Base-by-base conservation (phyloP, 2,797 vertebrate species). In the Dipus sagitta region DNA sequence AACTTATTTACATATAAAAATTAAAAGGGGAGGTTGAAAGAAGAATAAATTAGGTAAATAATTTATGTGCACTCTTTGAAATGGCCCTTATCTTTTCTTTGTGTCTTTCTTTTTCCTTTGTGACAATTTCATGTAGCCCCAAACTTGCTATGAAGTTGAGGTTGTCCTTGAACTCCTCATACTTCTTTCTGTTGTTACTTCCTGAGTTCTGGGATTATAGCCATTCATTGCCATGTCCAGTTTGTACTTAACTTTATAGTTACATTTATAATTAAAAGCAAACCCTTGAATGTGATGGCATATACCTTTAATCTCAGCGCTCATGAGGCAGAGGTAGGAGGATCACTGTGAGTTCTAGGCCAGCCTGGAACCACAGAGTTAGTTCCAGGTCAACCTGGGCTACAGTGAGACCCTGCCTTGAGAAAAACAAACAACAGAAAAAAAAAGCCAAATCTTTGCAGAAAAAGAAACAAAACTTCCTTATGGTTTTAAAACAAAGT, bases 261-360 rank as follows among this genome's bases (percentile, higher is more conserved):
- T 68, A 72, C 54, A 47, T 90, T 85, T 94, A 32, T n/a, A 75
- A 78, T 93, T 95, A 92, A 90, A 91, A 91, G 72, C 47, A 92
- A 80, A 17, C 26, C 64, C 72, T 91, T 62, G 30, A 58, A 13
- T 58, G 54, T 58, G 54, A 12, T 58, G 54, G 54, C 17, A 17
- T 58, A 58, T 58, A 12, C 13, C 54, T 58, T 47, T 47, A 47
- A 47, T 47, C 47, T 47, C 47, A 47, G 47, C 47, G 9, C 47
- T 47, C 54, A 17, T 14, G 54, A 58, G 54, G 54, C 13, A 15
- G 54, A 58, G 54, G 54, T 58, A 58, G 54, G 54, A 58, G 54
- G 13, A 58, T 58, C 54, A 15, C 54, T 17, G 17, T 58, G 54
- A 58, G 54, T 58, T 58, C 54, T 2, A 58, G 54, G 54, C 54